Percentiles rank a stretch among this genome's conserved stretches.
Evolutionary conservation across 2,113 vertebrate species (phyloP).

Genomic region (Ophiodon elongatus): DNA sequence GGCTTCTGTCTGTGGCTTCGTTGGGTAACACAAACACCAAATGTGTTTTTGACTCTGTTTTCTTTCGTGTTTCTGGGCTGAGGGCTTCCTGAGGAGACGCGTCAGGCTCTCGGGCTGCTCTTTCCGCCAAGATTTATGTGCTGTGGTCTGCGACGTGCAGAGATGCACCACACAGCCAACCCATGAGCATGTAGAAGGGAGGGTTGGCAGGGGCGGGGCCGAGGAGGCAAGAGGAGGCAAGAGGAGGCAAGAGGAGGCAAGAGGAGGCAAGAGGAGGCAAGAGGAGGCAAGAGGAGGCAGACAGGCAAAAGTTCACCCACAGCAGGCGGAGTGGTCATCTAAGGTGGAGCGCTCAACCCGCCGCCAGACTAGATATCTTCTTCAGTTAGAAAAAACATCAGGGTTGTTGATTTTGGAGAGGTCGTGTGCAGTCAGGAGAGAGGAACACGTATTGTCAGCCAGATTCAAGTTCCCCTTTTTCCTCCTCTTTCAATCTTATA

Average conservation of each 20-base stretch:
- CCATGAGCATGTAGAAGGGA: constrained; percentile 8
- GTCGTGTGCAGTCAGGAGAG: constrained; percentile 45
- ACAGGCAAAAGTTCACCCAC: constrained; percentile 69
- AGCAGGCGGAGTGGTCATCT: constrained; percentile 47
- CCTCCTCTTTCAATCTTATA: neutral
- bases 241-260: constrained; percentile 5
- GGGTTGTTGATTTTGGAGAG: constrained; percentile 73
- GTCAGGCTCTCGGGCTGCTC: constrained; percentile 2
- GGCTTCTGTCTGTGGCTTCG: constrained; percentile 24
- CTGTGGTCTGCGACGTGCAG: constrained; percentile 48
- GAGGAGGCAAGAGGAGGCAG: constrained; percentile 53
- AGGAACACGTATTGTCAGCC: constrained; percentile 34
- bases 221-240: neutral
- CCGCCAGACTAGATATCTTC: constrained; percentile 52
- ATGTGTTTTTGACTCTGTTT: neutral
- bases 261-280: neutral
- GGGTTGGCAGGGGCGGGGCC: constrained; percentile 29
- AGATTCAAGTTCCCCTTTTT: constrained; percentile 38
- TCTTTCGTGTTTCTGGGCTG: neutral
- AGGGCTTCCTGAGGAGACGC: constrained; percentile 16
- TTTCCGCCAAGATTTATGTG: constrained; percentile 55
- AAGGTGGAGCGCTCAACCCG: constrained; percentile 29
- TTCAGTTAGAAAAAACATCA: constrained; percentile 32
- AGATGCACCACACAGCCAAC: constrained; percentile 25
- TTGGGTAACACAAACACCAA: neutral